These are phyloP conservation scores for Epicampocera succincta DNA, from an alignment of 2,888 invertebrate genomes.

Conservation along the genomic window DNA sequence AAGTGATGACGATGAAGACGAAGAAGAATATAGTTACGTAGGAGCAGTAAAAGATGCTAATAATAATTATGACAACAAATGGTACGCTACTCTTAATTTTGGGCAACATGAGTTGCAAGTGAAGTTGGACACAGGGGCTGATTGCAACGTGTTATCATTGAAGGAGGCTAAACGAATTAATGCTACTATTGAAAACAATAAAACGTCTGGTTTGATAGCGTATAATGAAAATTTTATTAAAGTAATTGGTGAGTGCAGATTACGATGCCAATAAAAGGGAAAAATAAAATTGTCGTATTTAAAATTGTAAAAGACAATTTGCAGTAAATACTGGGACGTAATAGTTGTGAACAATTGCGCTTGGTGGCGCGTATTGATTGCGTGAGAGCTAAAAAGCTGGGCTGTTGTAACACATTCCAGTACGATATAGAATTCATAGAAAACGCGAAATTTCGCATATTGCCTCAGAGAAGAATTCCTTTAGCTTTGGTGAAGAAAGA, in stretches of 20 bases:
- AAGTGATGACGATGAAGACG: slow-evolving; percentile 11
- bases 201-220: slow-evolving; percentile 7
- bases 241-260: too few species aligned
- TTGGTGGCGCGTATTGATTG: too few species aligned
- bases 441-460: slow-evolving; percentile 63
- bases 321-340: too few species aligned
- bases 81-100: slow-evolving; percentile 30
- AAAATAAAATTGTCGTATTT: too few species aligned
- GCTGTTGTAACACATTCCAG: slow-evolving; percentile 3
- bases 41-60: slow-evolving; percentile 5
- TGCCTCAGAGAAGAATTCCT: slow-evolving; percentile 60
- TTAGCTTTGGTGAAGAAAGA: slow-evolving; percentile 62
- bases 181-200: slow-evolving; percentile 8
- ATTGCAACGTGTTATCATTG: slow-evolving; percentile 29
- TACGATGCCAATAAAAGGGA: too few species aligned
- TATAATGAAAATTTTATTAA: too few species aligned
- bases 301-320: too few species aligned
- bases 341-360: too few species aligned
- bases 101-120: slow-evolving; percentile 9
- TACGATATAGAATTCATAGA: slow-evolving; percentile 54
- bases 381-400: slow-evolving; percentile 5
- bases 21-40: slow-evolving; percentile 21
- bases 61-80: slow-evolving; percentile 20
- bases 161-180: slow-evolving; percentile 18
- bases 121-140: slow-evolving; percentile 16